Evolutionary conservation across 2,888 invertebrate genomes (phyloP).

Genomic region (Andrena marginata): DNA sequence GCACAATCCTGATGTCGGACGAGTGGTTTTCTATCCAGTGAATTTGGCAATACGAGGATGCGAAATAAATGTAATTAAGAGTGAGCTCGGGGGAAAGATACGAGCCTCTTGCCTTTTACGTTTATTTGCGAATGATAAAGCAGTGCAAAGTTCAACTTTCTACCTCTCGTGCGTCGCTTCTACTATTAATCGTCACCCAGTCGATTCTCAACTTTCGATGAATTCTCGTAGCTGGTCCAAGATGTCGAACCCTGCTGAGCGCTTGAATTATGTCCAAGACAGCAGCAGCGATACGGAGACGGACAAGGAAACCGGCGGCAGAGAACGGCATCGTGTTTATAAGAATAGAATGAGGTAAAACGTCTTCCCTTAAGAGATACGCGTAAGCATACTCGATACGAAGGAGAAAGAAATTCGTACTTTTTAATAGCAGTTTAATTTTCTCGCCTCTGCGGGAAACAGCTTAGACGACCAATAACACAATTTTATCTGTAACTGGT

Average conservation of each 20-base stretch:
- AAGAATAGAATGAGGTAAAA: slow-evolving; percentile 90
- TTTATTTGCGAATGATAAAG: not conserved
- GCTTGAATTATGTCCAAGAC: slow-evolving; percentile 86
- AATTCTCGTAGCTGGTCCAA: slow-evolving; percentile 79
- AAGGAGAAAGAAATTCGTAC: slow-evolving; percentile 2
- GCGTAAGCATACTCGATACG: slow-evolving; percentile 16
- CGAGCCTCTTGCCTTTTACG: not conserved
- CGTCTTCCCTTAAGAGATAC: slow-evolving; percentile 29
- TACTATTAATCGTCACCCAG: not conserved
- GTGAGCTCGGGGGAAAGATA: not conserved
- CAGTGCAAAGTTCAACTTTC: not conserved
- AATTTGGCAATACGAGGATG: not conserved
- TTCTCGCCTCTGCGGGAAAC: slow-evolving; percentile 22
- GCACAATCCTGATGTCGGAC: slow-evolving; percentile 12
- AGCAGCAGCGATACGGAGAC: slow-evolving; percentile 94
- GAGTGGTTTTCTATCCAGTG: not conserved
- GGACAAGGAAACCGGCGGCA: slow-evolving; percentile 91
- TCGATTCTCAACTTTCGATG: not conserved
- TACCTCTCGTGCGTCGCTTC: too few species aligned
- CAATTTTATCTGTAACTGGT: slow-evolving; percentile 20
- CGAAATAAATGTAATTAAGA: not conserved
- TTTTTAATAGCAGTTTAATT: slow-evolving; percentile 35
- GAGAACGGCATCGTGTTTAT: slow-evolving; percentile 88
- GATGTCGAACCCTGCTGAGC: slow-evolving; percentile 83
- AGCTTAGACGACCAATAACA: slow-evolving; percentile 33